Evolutionary conservation across 1,140 invertebrate species (phyloP).

Genomic region (Matsumurasca onukii): DNA sequence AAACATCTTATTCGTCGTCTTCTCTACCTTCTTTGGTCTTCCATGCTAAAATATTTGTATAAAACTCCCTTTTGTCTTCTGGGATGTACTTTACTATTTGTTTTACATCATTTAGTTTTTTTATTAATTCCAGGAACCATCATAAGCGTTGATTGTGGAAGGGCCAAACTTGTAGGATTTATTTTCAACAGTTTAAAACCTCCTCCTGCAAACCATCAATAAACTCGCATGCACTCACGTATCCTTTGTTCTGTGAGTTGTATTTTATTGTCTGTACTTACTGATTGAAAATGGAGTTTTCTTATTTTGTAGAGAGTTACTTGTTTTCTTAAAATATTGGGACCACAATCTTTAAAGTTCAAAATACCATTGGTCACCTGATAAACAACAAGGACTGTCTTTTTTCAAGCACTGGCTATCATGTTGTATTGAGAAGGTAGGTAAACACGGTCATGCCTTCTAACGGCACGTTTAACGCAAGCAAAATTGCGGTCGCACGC

Average conservation of each 20-base stretch:
- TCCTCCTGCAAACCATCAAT: not conserved
- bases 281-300: not conserved
- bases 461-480: conserved; percentile 12
- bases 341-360: not conserved
- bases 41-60: conserved; percentile 6
- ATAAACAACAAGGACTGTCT: not conserved
- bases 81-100: not conserved
- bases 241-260: not conserved
- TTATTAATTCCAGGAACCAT: not conserved
- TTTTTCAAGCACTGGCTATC: not conserved
- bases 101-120: conserved; percentile 15
- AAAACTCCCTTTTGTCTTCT: not conserved
- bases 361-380: not conserved
- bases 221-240: conserved; percentile 5
- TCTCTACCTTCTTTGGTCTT: not conserved
- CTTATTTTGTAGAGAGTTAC: not conserved
- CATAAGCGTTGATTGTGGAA: not conserved
- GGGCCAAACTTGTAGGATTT: not conserved
- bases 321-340: not conserved
- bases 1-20: not conserved
- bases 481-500: conserved; percentile 31
- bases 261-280: not conserved
- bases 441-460: conserved; percentile 31
- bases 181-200: conserved; percentile 1
- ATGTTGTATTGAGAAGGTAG: not conserved